Evolutionary conservation across 2,888 invertebrate species (phyloP).

Genomic region (Cephus pulcher): DNA sequence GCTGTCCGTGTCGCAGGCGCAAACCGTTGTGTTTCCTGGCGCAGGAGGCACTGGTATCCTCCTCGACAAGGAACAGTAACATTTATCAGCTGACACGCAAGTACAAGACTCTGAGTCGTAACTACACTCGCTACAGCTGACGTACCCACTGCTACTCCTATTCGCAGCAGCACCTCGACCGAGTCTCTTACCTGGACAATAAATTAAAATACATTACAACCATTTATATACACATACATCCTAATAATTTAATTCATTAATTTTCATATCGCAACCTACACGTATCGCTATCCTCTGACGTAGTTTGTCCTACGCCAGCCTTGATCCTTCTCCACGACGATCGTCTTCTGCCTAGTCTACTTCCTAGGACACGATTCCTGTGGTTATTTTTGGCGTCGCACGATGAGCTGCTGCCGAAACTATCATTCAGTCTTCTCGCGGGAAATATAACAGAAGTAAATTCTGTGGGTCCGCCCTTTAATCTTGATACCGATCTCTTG

Average conservation of each 20-base stretch:
- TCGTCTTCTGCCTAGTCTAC: conserved; percentile 52
- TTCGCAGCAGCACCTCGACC: conserved; percentile 53
- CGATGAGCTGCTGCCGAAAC: conserved; percentile 62
- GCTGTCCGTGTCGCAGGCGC: conserved; percentile 87
- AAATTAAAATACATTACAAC: neutral
- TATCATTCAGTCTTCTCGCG: conserved; percentile 59
- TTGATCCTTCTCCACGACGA: conserved; percentile 49
- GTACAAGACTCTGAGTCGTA: conserved; percentile 88
- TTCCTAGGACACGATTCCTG: conserved; percentile 55
- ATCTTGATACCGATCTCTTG: conserved; percentile 60
- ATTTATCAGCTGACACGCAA: conserved; percentile 81
- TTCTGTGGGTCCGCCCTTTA: conserved; percentile 62
- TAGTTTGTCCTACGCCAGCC: conserved; percentile 50
- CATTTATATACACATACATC: neutral
- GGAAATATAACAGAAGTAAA: conserved; percentile 66
- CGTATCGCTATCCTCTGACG: conserved; percentile 64
- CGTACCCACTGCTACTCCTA: conserved; percentile 74
- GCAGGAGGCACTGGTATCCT: conserved; percentile 57
- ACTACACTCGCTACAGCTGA: conserved; percentile 89
- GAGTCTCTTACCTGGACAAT: conserved; percentile 45
- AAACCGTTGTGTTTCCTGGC: conserved; percentile 67
- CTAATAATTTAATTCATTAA: neutral
- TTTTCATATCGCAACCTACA: conserved; percentile 41
- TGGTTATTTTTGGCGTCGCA: conserved; percentile 57
- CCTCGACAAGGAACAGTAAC: conserved; percentile 80